These are phyloP conservation scores for Gopherus flavomarginatus DNA, from an alignment of 2,113 vertebrate genomes.

Conservation along the genomic window DNA sequence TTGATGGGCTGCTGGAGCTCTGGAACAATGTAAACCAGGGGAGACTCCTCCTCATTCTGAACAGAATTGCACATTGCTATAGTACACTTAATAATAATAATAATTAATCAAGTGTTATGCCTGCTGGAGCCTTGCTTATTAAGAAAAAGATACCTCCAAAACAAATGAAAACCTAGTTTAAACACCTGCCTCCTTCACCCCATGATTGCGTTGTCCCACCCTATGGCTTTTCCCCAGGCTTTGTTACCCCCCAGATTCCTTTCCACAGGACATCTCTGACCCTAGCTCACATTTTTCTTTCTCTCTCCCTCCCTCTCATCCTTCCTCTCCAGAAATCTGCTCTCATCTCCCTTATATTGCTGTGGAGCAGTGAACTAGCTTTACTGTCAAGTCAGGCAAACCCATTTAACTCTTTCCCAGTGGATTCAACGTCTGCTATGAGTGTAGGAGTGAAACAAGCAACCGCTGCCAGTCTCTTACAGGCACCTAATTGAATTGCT, in stretches of 20 bases:
- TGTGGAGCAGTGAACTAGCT: neutral
- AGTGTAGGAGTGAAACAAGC: neutral
- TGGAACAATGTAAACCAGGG: neutral
- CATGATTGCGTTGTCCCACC: neutral
- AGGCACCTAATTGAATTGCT: neutral
- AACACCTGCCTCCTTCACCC: neutral
- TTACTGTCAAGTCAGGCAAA: neutral
- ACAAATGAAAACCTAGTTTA: neutral
- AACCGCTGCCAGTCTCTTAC: rapidly evolving
- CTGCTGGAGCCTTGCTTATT: neutral
- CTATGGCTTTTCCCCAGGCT: neutral
- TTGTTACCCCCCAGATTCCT: neutral
- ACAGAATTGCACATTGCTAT: neutral
- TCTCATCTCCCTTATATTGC: neutral
- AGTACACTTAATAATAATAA: neutral
- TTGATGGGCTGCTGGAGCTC: neutral
- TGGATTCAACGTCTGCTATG: neutral
- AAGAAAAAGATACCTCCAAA: neutral
- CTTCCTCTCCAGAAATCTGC: neutral
- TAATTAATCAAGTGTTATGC: neutral
- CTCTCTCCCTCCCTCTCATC: neutral
- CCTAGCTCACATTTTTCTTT: neutral
- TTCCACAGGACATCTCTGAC: neutral
- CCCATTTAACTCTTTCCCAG: neutral
- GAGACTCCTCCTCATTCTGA: neutral